A percentile compares a stretch with the other conserved stretches of the same genome.
Conservation (phyloP, 1,140 invertebrate genomes). For the Lucilia sericata region DNA sequence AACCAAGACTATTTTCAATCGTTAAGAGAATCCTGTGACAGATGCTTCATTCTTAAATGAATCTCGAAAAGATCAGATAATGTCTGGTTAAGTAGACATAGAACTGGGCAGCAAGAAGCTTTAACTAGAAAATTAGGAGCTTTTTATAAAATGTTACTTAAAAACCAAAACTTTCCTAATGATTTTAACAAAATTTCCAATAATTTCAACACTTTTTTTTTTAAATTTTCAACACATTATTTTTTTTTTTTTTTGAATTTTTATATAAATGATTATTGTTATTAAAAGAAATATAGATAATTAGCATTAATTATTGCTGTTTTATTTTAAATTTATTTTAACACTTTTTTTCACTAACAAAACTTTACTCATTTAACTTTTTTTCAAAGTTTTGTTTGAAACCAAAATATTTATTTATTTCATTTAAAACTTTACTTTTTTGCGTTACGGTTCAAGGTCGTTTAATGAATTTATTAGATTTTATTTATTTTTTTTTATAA, state of each 20-base stretch:
- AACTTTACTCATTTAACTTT: background rate
- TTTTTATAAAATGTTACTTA: too few relatives aligned
- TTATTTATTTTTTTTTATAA: background rate
- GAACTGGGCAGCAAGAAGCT: too few relatives aligned
- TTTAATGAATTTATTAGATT: constrained; percentile 14
- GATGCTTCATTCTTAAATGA: too few relatives aligned
- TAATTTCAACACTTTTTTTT: background rate
- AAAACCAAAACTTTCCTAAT: too few relatives aligned
- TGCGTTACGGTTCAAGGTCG: constrained; percentile 20
- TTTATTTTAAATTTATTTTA: background rate
- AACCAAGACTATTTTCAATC: too few relatives aligned
- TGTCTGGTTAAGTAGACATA: too few relatives aligned
- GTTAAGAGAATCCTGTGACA: too few relatives aligned
- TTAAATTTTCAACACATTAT: background rate
- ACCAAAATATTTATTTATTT: background rate
- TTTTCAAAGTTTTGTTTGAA: background rate
- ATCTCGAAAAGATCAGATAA: too few relatives aligned
- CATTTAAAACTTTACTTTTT: background rate
- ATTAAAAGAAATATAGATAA: background rate
- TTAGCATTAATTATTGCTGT: background rate
- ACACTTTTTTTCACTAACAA: background rate
- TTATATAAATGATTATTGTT: background rate
- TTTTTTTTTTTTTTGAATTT: background rate
- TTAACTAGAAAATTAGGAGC: too few relatives aligned
- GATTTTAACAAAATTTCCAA: background rate